Evolutionary conservation across 2,113 vertebrate species (phyloP).

Genomic region (Tauraco erythrolophus): DNA sequence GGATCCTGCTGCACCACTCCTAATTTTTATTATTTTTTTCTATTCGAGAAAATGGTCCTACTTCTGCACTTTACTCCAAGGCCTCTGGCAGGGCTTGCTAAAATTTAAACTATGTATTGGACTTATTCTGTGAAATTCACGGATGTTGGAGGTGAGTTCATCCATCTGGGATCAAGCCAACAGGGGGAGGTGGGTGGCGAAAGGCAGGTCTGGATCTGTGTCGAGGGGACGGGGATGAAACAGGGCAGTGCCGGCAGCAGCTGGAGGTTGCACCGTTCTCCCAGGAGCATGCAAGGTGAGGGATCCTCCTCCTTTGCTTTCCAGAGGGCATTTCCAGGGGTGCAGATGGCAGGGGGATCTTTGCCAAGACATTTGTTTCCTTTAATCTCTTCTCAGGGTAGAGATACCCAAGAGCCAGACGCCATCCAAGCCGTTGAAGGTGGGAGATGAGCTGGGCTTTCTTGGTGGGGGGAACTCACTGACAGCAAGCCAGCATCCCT

Average conservation of each 20-base stretch:
- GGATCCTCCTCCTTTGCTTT: background rate
- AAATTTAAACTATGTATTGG: background rate
- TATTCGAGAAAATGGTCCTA: background rate
- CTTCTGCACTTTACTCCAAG: background rate
- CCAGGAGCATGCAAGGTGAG: background rate
- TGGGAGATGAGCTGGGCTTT: background rate
- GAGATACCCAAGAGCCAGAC: background rate
- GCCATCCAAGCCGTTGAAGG: background rate
- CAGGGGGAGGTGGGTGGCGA: fast-evolving
- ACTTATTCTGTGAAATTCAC: background rate
- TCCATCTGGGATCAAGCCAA: background rate
- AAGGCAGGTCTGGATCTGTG: slow-evolving; percentile 18
- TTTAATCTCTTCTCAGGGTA: slow-evolving; percentile 11
- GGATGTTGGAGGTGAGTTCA: background rate
- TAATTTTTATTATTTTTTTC: background rate
- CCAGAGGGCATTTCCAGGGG: slow-evolving; percentile 18
- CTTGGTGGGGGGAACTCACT: background rate
- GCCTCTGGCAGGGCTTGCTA: background rate
- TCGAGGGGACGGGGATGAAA: background rate
- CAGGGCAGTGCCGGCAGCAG: background rate
- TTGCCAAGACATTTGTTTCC: background rate
- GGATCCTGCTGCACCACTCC: background rate
- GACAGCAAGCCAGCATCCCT: fast-evolving
- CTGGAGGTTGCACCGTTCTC: background rate
- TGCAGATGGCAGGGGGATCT: background rate